Conservation (phyloP, 2,113 vertebrate genomes). For the Micronycteris hirsuta region DNA sequence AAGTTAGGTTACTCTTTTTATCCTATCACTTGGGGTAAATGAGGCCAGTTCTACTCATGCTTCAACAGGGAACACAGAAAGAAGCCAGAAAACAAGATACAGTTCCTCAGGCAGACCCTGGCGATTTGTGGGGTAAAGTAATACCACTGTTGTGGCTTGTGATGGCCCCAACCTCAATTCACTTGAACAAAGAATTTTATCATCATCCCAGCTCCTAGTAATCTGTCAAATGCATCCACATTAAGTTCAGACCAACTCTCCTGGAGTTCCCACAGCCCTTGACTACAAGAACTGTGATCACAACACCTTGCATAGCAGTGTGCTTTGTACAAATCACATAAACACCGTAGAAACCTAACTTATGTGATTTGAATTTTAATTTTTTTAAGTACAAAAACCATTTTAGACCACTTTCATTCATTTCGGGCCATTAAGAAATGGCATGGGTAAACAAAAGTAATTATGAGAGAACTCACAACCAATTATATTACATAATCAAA, state of each 20-base stretch:
- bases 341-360: accelerated
- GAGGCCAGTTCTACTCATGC: neutral
- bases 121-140: neutral
- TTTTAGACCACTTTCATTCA: neutral
- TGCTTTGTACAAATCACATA: accelerated
- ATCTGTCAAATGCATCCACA: neutral
- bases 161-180: neutral
- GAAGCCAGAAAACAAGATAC: neutral
- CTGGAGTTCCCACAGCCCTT: neutral
- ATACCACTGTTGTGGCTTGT: neutral
- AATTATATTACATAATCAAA: neutral
- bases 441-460: neutral
- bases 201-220: neutral
- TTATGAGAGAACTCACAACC: neutral
- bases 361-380: neutral
- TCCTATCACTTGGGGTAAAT: neutral
- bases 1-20: neutral
- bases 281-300: neutral
- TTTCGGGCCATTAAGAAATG: neutral
- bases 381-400: neutral
- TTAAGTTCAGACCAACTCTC: neutral
- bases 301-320: neutral
- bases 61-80: neutral
- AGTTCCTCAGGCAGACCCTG: neutral
- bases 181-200: neutral